Conservation (phyloP, 2,888 invertebrate genomes). For the Synergus laeviventris region DNA sequence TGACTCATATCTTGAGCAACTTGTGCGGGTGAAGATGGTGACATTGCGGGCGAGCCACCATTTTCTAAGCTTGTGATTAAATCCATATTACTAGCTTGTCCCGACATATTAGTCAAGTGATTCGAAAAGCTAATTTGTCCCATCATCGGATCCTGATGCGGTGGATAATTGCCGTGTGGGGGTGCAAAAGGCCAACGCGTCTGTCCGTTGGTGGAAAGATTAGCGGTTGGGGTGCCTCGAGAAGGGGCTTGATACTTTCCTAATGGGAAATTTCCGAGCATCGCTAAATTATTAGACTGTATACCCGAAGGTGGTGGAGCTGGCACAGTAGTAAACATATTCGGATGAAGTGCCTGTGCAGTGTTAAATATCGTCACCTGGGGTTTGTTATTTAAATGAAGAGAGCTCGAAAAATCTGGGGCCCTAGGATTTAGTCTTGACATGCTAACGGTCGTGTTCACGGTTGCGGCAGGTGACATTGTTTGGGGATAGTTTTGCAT, state of each 20-base stretch:
- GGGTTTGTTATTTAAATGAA: slow-evolving; percentile 73
- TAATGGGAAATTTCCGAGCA: slow-evolving; percentile 69
- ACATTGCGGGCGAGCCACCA: slow-evolving; percentile 75
- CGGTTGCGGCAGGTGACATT: slow-evolving; percentile 66
- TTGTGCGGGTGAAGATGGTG: slow-evolving; percentile 77
- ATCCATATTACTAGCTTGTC: slow-evolving; percentile 63
- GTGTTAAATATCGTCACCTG: slow-evolving; percentile 71
- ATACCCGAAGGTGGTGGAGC: slow-evolving; percentile 66
- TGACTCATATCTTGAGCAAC: slow-evolving; percentile 71
- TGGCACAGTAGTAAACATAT: slow-evolving; percentile 69
- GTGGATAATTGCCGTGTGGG: slow-evolving; percentile 66
- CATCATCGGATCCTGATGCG: slow-evolving; percentile 71
- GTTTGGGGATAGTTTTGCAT: slow-evolving; percentile 70
- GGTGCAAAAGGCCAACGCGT: slow-evolving; percentile 71
- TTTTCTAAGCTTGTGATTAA: slow-evolving; percentile 75
- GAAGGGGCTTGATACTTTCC: slow-evolving; percentile 68
- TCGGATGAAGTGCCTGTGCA: slow-evolving; percentile 64
- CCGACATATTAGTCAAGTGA: slow-evolving; percentile 64
- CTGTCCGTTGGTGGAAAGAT: slow-evolving; percentile 67
- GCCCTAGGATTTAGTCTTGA: slow-evolving; percentile 89
- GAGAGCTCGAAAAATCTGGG: slow-evolving; percentile 84
- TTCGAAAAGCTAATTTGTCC: slow-evolving; percentile 70
- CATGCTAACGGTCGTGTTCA: slow-evolving; percentile 78
- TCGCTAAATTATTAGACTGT: slow-evolving; percentile 68
- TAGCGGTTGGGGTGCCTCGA: slow-evolving; percentile 47